These are phyloP conservation scores for Oncopodura yosiiana DNA, from an alignment of 1,140 invertebrate species.

Conservation along the genomic window DNA sequence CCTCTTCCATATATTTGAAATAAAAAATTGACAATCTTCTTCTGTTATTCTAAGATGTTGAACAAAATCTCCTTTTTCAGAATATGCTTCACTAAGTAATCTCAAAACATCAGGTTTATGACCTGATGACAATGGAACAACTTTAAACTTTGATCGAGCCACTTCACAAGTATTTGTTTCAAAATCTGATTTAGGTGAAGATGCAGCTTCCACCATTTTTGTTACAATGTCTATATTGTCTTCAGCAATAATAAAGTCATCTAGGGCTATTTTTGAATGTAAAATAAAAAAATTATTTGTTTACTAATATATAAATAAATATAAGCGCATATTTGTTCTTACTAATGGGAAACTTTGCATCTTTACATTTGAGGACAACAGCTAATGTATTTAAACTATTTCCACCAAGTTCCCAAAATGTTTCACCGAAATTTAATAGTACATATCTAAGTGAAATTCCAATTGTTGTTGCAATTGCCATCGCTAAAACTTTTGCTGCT, in stretches of 20 bases:
- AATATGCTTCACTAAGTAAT: too few species aligned
- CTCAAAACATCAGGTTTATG: too few species aligned
- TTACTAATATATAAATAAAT: neutral
- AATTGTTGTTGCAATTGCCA: neutral
- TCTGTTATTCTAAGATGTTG: too few species aligned
- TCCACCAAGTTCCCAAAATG: slow-evolving; percentile 2
- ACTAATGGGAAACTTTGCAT: slow-evolving; percentile 1
- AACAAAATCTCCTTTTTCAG: too few species aligned
- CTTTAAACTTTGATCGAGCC: too few species aligned
- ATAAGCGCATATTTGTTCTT: neutral
- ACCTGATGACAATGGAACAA: too few species aligned
- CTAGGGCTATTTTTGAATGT: too few species aligned
- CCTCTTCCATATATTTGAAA: too few species aligned
- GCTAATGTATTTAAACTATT: neutral
- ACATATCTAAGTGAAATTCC: neutral
- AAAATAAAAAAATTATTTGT: neutral
- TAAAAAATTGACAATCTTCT: too few species aligned
- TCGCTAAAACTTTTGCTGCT: neutral
- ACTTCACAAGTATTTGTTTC: too few species aligned
- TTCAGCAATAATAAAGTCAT: neutral
- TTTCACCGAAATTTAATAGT: neutral
- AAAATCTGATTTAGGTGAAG: neutral
- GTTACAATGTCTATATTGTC: neutral
- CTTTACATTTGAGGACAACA: neutral
- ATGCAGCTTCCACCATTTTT: neutral